These are phyloP conservation scores for Eptesicus fuscus DNA, from an alignment of 2,113 vertebrate genomes.

Conservation along the genomic window DNA sequence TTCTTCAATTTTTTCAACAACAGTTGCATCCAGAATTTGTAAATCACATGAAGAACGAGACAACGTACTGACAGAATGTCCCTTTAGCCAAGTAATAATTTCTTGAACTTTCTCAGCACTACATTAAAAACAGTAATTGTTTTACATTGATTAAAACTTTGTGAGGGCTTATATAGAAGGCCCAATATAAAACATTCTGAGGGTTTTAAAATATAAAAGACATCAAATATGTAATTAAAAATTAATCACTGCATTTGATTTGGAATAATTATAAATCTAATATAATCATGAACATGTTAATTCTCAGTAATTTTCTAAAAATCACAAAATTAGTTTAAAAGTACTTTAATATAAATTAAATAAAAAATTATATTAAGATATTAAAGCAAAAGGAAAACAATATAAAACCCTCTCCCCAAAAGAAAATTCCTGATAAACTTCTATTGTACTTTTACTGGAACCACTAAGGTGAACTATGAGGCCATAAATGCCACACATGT, in stretches of 20 bases:
- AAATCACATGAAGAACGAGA: conserved; percentile 91
- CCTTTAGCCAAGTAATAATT: conserved; percentile 89
- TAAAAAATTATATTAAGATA: conserved; percentile 1
- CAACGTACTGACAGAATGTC: conserved; percentile 88
- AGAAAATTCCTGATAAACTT: neutral
- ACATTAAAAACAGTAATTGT: conserved; percentile 63
- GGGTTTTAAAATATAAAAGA: neutral
- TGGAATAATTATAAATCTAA: neutral
- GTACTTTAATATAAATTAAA: conserved; percentile 12
- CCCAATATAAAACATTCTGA: conserved; percentile 46
- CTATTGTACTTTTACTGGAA: neutral
- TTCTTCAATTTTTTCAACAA: conserved; percentile 92
- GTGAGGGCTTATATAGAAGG: conserved; percentile 17
- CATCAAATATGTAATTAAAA: conserved; percentile 6
- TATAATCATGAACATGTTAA: neutral
- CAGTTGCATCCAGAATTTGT: conserved; percentile 89
- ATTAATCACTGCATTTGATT: neutral
- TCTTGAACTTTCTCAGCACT: conserved; percentile 91
- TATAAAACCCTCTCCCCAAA: neutral
- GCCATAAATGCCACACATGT: neutral
- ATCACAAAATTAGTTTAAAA: conserved; percentile 8
- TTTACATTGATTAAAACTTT: conserved; percentile 53
- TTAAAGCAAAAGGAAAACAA: conserved; percentile 28
- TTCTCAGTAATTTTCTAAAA: neutral
- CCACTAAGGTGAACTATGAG: neutral